These are phyloP conservation scores for Gymnogyps californianus DNA, from an alignment of 2,113 vertebrate species.

Conservation along the genomic window DNA sequence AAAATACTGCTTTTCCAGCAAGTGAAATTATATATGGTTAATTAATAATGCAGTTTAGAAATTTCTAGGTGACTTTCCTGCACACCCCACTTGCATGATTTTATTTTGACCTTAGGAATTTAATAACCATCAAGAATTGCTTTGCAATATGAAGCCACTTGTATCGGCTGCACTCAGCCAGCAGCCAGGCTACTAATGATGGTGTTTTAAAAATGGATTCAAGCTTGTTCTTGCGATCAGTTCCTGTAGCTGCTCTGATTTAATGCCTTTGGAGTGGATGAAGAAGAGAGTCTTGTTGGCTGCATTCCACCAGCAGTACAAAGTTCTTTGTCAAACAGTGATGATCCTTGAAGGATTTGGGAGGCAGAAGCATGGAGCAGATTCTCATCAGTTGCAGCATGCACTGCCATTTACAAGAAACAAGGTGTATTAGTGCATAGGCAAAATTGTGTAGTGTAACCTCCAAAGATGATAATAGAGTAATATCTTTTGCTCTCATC, in stretches of 20 bases:
- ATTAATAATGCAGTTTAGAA: neutral
- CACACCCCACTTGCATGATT: neutral
- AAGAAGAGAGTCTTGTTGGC: neutral
- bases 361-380: neutral
- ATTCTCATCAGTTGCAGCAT: neutral
- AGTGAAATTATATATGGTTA: neutral
- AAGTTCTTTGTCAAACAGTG: neutral
- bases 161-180: neutral
- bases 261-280: neutral
- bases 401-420: neutral
- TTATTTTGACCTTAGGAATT: neutral
- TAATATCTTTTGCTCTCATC: neutral
- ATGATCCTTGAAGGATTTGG: neutral
- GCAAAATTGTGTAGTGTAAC: neutral
- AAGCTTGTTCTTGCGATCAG: neutral
- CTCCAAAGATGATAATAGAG: neutral
- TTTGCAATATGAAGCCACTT: neutral
- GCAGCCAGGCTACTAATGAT: neutral
- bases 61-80: neutral
- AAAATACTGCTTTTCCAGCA: neutral
- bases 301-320: neutral
- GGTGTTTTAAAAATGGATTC: neutral
- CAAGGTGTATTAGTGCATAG: neutral
- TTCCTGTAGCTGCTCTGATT: neutral
- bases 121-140: neutral